Evolutionary conservation across 2,888 invertebrate species (phyloP).

Genomic region (Andrena haemorrhoa): DNA sequence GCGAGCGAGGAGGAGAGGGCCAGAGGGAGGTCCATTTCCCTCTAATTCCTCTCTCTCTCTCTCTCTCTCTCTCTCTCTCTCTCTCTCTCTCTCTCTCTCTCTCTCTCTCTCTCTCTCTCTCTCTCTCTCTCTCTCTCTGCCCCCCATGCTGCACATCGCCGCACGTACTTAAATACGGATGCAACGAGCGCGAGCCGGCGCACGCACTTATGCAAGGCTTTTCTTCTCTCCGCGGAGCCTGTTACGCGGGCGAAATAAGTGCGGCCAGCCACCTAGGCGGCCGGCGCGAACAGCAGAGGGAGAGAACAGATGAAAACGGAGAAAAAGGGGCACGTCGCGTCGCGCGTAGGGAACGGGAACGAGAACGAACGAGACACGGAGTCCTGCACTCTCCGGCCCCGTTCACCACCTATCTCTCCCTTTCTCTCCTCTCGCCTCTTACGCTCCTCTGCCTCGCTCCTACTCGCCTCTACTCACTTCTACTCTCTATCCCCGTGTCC

Average conservation of each 20-base stretch:
- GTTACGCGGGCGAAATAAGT: conserved; percentile 77
- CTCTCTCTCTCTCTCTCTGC: conserved; percentile 17
- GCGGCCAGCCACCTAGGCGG: conserved; percentile 71
- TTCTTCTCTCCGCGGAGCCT: conserved; percentile 57
- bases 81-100: conserved; percentile 23
- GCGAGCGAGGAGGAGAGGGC: conserved; percentile 1
- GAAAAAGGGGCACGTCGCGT: conserved; percentile 39
- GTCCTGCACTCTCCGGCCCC: conserved; percentile 66
- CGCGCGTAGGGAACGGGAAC: conserved; percentile 11
- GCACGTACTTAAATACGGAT: conserved; percentile 55
- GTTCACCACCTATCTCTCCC: conserved; percentile 64
- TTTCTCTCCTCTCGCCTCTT: neutral
- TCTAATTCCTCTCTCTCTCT: conserved; percentile 5
- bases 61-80: conserved; percentile 22
- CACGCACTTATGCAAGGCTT: conserved; percentile 32
- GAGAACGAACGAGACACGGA: conserved; percentile 51
- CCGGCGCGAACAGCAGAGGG: conserved; percentile 47
- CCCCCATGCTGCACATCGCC: conserved; percentile 36
- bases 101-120: conserved; percentile 20
- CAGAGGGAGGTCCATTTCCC: neutral
- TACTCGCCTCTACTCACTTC: neutral
- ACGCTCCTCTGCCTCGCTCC: conserved; percentile 4
- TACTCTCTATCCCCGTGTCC: conserved; percentile 34
- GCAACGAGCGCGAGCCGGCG: conserved; percentile 18
- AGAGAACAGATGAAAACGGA: conserved; percentile 33